These are phyloP conservation scores for Xerus inauris DNA, from an alignment of 2,113 vertebrate species.

Conservation along the genomic window DNA sequence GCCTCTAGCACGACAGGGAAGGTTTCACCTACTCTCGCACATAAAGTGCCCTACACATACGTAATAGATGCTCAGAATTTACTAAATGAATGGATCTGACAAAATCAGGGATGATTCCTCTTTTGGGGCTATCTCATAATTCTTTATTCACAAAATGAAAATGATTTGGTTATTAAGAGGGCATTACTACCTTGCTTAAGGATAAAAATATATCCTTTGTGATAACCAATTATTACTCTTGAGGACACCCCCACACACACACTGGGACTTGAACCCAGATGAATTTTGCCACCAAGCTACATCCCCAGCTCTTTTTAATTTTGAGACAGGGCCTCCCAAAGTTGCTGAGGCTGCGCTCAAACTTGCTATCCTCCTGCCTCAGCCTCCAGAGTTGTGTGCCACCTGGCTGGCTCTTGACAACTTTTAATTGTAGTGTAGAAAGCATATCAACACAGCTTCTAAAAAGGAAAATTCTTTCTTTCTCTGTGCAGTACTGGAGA, in stretches of 20 bases:
- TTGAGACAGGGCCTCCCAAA: background rate
- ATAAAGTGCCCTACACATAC: background rate
- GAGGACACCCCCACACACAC: background rate
- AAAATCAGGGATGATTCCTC: background rate
- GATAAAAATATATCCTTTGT: background rate
- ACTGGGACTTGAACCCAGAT: background rate
- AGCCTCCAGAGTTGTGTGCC: background rate
- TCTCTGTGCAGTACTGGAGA: too few species aligned
- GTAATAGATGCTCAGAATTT: background rate
- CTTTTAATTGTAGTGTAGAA: background rate
- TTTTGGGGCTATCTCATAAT: constrained; percentile 14
- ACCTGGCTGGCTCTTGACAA: too few species aligned
- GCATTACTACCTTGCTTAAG: constrained; percentile 1
- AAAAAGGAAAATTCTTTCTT: background rate
- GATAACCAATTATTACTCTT: constrained; percentile 11
- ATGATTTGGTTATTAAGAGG: background rate
- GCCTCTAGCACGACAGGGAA: background rate
- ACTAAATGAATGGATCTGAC: background rate
- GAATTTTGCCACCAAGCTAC: background rate
- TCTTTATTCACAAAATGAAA: background rate
- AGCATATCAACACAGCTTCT: background rate
- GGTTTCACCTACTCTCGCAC: background rate
- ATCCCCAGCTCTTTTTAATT: background rate
- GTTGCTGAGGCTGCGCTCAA: background rate
- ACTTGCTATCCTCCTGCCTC: background rate